Base-by-base conservation (phyloP, 2,888 invertebrate species). In the Acanthopleura granulata region DNA sequence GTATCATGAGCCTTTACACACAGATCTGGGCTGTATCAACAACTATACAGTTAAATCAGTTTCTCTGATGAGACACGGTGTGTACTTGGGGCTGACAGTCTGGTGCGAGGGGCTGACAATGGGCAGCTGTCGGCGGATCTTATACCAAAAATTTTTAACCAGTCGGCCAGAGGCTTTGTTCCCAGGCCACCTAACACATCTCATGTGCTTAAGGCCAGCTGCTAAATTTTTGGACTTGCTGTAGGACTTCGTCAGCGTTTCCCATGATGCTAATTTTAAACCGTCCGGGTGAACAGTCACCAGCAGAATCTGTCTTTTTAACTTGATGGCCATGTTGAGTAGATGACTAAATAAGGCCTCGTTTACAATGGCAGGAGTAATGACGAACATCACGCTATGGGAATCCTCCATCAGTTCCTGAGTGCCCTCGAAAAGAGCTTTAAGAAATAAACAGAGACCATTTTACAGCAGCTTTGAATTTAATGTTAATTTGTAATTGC, bases 281-380 rank as follows among this genome's bases (percentile, higher is more conserved):
- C 66, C 66, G 1, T 66, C 66, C 29, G 1, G 1, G 29, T 66
- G 66, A 6, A 66, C 66, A 16, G 18, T 25, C 4, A 66, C 29
- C 27, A 66, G 27, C 6, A 66, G 15, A 27, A 66, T 66, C 22
- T 27, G 18, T 15, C 66, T 9, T 25, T 66, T 66, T 18, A 66
- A 16, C 15, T 25, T 27, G 16, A 66, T 14, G 25, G 66, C 66
- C 29, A 27, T 6, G 6, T 27, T 22, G 22, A 66, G 29, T 1
- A 66, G 66, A 14, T 66, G 66, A 66, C 66, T 27, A 66, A 22
- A 66, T 27, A 66, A 6, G 16, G 66, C 66, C 16, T 22, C 27
- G 25, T 66, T 27, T 27, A 27, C 12, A 1, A 66, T 27, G 4
- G 4, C 22, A 1, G 27, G 29, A 6, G 66, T 66, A 16, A 66